Evolutionary conservation across 1,140 invertebrate species (phyloP).

Genomic region (Cyphomyrmex costatus): DNA sequence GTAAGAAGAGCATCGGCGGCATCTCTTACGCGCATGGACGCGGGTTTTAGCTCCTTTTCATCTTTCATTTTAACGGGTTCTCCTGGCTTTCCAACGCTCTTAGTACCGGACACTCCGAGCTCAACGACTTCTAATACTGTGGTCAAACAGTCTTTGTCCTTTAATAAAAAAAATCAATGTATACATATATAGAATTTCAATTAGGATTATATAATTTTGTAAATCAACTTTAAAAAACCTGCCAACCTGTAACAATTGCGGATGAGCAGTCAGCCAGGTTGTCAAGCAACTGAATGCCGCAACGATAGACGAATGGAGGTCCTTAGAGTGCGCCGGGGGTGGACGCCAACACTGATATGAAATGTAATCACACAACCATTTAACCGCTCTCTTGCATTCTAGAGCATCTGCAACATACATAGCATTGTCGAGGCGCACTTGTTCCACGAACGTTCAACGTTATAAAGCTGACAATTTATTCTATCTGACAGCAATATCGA

Average conservation of each 20-base stretch:
- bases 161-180: constrained; percentile 10
- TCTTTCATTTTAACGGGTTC: constrained; percentile 97
- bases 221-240: constrained; percentile 20
- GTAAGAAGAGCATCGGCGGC: constrained; percentile 97
- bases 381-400: constrained; percentile 97
- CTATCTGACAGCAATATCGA: constrained; percentile 51
- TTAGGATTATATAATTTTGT: neutral
- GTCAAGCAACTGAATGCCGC: constrained; percentile 97
- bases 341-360: constrained; percentile 98
- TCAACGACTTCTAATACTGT: constrained; percentile 98
- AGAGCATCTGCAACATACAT: constrained; percentile 90
- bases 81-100: constrained; percentile 94
- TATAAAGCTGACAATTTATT: constrained; percentile 31
- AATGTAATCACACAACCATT: constrained; percentile 99
- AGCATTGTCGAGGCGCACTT: constrained; percentile 21
- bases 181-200: constrained; percentile 35
- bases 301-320: constrained; percentile 99
- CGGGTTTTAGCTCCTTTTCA: constrained; percentile 98
- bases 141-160: constrained; percentile 96
- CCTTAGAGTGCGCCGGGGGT: constrained; percentile 97
- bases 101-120: constrained; percentile 98
- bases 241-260: constrained; percentile 90
- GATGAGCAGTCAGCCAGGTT: constrained; percentile 96
- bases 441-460: neutral
- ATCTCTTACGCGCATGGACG: constrained; percentile 97